Conservation (phyloP, 2,888 invertebrate genomes). For the Nysson spinosus region DNA sequence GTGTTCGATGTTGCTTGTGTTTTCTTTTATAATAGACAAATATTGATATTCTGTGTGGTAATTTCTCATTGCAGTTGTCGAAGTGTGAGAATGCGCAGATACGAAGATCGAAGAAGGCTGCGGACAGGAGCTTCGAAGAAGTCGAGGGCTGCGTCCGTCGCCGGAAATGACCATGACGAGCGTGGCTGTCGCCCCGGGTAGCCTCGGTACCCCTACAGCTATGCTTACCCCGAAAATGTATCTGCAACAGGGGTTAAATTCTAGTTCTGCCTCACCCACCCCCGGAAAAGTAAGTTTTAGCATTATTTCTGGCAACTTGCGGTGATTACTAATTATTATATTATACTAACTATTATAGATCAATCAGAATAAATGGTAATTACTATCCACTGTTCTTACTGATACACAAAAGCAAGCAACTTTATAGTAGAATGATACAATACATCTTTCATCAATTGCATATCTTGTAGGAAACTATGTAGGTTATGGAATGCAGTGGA, state of each 20-base stretch:
- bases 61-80: conserved; percentile 26
- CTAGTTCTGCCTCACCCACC: conserved; percentile 63
- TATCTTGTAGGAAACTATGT: too few species aligned
- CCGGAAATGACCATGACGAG: conserved; percentile 77
- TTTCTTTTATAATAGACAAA: too few species aligned
- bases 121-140: conserved; percentile 60
- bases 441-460: too few species aligned
- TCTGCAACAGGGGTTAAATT: conserved; percentile 68
- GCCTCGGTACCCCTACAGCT: conserved; percentile 71
- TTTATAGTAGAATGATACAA: too few species aligned
- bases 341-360: too few species aligned
- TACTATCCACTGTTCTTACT: too few species aligned
- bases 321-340: too few species aligned
- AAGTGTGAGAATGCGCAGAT: conserved; percentile 65
- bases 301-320: not conserved
- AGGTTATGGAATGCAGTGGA: too few species aligned
- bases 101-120: conserved; percentile 57
- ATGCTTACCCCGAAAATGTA: conserved; percentile 74
- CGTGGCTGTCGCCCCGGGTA: conserved; percentile 76
- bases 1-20: too few species aligned
- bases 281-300: conserved; percentile 66
- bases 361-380: too few species aligned
- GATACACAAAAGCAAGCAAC: too few species aligned
- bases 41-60: not conserved
- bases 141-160: conserved; percentile 58